These are phyloP conservation scores for Scomber japonicus DNA, from an alignment of 2,113 vertebrate genomes.

Conservation along the genomic window DNA sequence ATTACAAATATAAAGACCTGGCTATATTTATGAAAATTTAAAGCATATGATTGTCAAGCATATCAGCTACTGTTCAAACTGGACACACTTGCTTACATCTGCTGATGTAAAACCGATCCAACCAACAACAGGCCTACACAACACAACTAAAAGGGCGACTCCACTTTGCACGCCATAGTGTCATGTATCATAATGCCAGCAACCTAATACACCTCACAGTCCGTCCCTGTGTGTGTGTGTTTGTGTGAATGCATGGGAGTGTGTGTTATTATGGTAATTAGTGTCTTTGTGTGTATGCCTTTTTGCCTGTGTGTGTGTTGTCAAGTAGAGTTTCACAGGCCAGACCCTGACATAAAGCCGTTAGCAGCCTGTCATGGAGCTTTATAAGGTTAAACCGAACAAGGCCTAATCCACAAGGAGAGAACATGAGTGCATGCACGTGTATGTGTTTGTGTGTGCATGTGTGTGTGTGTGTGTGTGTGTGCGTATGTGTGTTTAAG, in stretches of 20 bases:
- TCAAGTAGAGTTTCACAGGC: slow-evolving; percentile 54
- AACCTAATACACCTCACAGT: slow-evolving; percentile 16
- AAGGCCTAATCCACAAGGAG: slow-evolving; percentile 60
- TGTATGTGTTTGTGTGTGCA: background rate
- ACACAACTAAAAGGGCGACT: background rate
- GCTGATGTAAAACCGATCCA: background rate
- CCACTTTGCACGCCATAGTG: background rate
- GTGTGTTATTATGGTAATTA: background rate
- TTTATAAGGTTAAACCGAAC: slow-evolving; percentile 70
- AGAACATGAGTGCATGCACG: slow-evolving; percentile 23
- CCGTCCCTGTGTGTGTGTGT: slow-evolving; percentile 13
- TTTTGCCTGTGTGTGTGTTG: slow-evolving; percentile 26
- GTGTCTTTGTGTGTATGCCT: slow-evolving; percentile 14
- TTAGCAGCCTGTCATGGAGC: slow-evolving; percentile 62
- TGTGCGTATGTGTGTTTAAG: background rate
- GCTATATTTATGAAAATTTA: background rate
- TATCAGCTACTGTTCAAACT: too few relatives aligned
- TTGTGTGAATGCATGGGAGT: slow-evolving; percentile 12
- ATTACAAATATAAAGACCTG: too few relatives aligned
- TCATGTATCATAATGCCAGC: slow-evolving; percentile 17
- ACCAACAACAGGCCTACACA: too few relatives aligned
- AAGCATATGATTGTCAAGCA: too few relatives aligned
- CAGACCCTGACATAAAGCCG: slow-evolving; percentile 56
- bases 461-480: slow-evolving; percentile 14
- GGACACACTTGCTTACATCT: background rate